phyloP scores from a whole-genome alignment of 2,113 vertebrate genomes.

The Crocuta crocuta region DNA sequence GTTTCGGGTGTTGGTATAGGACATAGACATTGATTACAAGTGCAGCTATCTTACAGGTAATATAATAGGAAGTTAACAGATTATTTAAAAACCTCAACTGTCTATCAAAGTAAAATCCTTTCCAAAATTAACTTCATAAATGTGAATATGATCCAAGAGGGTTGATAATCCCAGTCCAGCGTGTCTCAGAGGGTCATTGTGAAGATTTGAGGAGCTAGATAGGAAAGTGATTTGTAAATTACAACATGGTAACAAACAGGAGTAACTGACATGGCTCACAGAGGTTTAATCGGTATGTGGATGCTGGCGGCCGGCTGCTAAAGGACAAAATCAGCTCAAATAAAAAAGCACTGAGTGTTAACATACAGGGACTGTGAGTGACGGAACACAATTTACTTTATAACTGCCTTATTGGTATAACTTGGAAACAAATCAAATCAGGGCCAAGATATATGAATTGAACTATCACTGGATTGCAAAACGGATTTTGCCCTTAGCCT shows the following conservation, averaged over 20 bases:
- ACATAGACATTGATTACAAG: neutral
- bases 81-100: neutral
- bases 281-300: neutral
- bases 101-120: neutral
- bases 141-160: neutral
- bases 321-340: neutral
- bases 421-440: constrained; percentile 45
- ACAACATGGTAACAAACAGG: neutral
- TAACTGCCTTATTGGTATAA: neutral
- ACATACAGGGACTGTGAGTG: neutral
- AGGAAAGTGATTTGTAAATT: neutral
- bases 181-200: neutral
- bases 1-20: neutral
- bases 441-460: neutral
- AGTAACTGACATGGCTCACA: neutral
- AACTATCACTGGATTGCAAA: neutral
- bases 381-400: neutral
- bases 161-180: neutral
- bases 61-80: neutral
- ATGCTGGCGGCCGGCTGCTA: neutral
- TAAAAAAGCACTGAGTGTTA: constrained; percentile 25
- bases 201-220: neutral
- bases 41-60: neutral
- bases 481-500: constrained; percentile 50
- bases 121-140: constrained; percentile 15